These are phyloP conservation scores for Oceanodroma leucorhoa DNA, from an alignment of 2,797 vertebrate genomes.

Conservation along the genomic window DNA sequence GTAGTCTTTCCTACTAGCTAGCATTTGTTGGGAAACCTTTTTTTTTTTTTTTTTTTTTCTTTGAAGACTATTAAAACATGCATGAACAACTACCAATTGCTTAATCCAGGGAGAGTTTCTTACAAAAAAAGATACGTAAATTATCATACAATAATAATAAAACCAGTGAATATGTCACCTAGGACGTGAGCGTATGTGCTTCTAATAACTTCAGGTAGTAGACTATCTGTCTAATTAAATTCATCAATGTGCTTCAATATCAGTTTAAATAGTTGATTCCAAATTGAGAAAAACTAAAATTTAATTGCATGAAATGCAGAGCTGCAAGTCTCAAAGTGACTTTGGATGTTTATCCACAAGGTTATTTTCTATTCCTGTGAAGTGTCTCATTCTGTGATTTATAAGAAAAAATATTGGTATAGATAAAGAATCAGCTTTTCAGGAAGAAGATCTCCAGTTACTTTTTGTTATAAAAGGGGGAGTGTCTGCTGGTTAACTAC, in stretches of 20 bases:
- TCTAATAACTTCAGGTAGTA: constrained; percentile 49
- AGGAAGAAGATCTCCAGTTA: not conserved
- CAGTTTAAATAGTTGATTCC: constrained; percentile 34
- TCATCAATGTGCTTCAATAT: constrained; percentile 37
- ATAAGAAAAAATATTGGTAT: not conserved
- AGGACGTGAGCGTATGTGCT: constrained; percentile 32
- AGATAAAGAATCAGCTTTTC: not conserved
- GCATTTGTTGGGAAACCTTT: constrained; percentile 74
- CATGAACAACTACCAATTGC: constrained; percentile 80
- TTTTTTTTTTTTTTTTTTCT: constrained; percentile 18
- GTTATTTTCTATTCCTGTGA: not conserved
- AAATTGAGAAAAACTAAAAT: constrained; percentile 46
- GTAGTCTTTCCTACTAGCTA: constrained; percentile 77
- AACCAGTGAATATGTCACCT: constrained; percentile 62
- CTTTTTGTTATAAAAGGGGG: not conserved
- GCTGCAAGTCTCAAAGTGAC: constrained; percentile 21
- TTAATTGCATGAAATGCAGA: constrained; percentile 49
- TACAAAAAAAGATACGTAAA: constrained; percentile 47
- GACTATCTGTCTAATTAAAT: constrained; percentile 59
- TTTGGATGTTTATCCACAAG: constrained; percentile 16
- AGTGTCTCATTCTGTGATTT: not conserved
- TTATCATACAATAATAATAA: constrained; percentile 77
- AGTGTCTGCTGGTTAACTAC: not conserved
- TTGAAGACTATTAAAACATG: constrained; percentile 81
- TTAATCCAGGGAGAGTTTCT: constrained; percentile 58